Base-by-base conservation (phyloP, 2,888 invertebrate genomes). In the Megamerina dolium region DNA sequence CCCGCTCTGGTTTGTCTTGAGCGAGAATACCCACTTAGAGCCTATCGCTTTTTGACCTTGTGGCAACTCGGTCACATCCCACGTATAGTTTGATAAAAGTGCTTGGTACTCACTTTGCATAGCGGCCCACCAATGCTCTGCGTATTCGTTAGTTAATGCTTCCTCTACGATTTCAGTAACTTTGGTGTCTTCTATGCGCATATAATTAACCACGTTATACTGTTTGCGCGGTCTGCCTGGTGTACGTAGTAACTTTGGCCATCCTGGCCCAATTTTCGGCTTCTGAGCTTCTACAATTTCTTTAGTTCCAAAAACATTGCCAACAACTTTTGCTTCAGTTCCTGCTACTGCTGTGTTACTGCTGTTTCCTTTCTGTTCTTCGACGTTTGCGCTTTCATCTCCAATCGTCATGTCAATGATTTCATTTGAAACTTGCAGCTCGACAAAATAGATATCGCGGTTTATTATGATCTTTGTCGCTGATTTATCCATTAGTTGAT, bases 61-160 rank as follows among this genome's bases (percentile, higher is more conserved):
- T 23, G 44, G 49, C 29, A 46, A 34, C 5, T 50, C 39, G 9
- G 23, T 31, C 17, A 51, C 37, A 5, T 36, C 17, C 44, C 42
- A 53, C 2, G 47, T 50, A 12, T 40, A 23, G 23, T 46, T 49
- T 9, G 27, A 19, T 27, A 41, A 3, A 2, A 52, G 35, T 12
- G 54, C 45, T 3, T 43, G 34, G 13, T 48, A 45, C 23, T 46
- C 52, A 10, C 20, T 36, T 37, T 48, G 41, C 53, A 54, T 52
- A 5, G 50, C 50, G 4, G 42, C 23, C 33, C 34, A 29, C 45
- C 46, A 51, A 10, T 40, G 32, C 18, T 23, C 17, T 5, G 35
- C 37, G 26, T 50, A 20, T 29, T 49, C 37, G 14, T 47, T 19
- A 2, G 39, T 40, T 29, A 52, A 43, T 10, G 53, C 49, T n/a